A percentile compares a stretch with the other conserved stretches of the same genome.
Evolutionary conservation across 1,140 invertebrate genomes (phyloP).

Genomic region (Chrysoperla carnea): DNA sequence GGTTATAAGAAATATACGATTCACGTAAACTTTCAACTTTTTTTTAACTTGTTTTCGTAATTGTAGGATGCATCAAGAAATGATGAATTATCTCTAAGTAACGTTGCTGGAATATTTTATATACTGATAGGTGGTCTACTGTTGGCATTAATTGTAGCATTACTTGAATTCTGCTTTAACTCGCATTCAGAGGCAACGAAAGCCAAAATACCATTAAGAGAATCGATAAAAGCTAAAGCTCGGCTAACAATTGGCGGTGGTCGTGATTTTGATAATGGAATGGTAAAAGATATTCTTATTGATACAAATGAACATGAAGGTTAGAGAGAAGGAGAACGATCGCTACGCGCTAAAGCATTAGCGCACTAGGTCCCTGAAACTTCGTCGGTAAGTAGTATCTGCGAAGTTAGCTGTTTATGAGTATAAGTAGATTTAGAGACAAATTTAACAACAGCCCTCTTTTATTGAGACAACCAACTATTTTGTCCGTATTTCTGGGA

Average conservation of each 20-base stretch:
- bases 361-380: constrained; percentile 6
- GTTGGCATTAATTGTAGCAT: constrained; percentile 72
- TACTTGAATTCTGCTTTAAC: constrained; percentile 85
- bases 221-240: constrained; percentile 77
- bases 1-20: constrained; percentile 17
- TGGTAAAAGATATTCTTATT: constrained; percentile 29
- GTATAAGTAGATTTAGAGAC: too few species aligned
- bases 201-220: constrained; percentile 65
- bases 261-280: constrained; percentile 51
- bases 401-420: too few species aligned
- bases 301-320: constrained; percentile 5
- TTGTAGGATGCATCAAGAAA: constrained; percentile 59
- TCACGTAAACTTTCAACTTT: too few species aligned
- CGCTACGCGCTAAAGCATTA: constrained; percentile 1
- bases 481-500: too few species aligned
- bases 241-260: constrained; percentile 57
- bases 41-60: too few species aligned
- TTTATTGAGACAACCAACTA: too few species aligned
- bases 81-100: constrained; percentile 76
- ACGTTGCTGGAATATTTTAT: constrained; percentile 98
- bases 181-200: constrained; percentile 61
- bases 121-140: constrained; percentile 88
- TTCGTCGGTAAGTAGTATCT: too few species aligned
- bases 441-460: too few species aligned
- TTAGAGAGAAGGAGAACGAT: constrained; percentile 5